Percentiles rank a stretch among this genome's conserved stretches.
phyloP scores from a whole-genome alignment of 2,113 vertebrate species.

The Sturnira hondurensis region DNA sequence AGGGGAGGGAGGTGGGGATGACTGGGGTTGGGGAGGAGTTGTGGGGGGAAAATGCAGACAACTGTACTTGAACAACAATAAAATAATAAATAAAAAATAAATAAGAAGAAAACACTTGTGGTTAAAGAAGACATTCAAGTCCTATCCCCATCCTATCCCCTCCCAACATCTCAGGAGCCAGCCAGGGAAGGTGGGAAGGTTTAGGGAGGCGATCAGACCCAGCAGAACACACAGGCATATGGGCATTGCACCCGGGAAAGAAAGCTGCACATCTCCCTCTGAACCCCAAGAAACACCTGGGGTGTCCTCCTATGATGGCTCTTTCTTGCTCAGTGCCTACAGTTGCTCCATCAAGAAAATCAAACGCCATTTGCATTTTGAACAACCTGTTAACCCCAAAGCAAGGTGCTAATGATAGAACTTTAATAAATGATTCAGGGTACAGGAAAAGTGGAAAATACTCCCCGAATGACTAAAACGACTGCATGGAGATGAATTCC shows the following conservation, averaged over 20 bases:
- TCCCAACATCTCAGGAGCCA: not conserved
- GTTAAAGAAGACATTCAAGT: not conserved
- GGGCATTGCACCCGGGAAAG: not conserved
- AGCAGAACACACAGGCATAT: not conserved
- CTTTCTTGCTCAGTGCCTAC: not conserved
- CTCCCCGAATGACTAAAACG: not conserved
- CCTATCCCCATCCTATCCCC: too few species aligned
- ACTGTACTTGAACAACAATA: too few species aligned
- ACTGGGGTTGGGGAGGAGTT: too few species aligned
- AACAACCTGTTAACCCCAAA: not conserved
- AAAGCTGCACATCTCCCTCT: not conserved
- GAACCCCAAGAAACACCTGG: too few species aligned
- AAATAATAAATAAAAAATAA: too few species aligned
- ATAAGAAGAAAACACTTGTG: not conserved
- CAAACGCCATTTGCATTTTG: not conserved
- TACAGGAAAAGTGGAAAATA: not conserved
- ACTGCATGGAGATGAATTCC: not conserved
- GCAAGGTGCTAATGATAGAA: not conserved
- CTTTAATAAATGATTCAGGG: not conserved
- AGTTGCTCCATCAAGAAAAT: not conserved
- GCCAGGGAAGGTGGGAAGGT: not conserved
- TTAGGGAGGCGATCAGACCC: not conserved
- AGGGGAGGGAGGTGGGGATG: too few species aligned
- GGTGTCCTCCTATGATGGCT: not conserved
- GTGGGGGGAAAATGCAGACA: too few species aligned